phyloP scores from a whole-genome alignment of 2,888 invertebrate species.

The Ennomos erosarius region DNA sequence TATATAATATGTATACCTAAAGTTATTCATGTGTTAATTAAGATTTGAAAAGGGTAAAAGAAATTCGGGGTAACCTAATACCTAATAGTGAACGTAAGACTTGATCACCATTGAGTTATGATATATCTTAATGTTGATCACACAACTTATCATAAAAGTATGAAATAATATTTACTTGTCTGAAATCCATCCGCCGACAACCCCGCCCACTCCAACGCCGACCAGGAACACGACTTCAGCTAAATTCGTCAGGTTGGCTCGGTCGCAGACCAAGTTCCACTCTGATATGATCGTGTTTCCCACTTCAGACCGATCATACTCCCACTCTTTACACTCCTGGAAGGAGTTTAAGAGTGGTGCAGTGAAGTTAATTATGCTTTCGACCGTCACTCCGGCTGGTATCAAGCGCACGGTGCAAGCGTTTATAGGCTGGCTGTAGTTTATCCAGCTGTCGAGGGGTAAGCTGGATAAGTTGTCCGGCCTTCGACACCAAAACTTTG shows the following conservation, averaged over 20 bases:
- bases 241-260: conserved; percentile 87
- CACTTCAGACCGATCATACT: conserved; percentile 82
- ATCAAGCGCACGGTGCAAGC: conserved; percentile 85
- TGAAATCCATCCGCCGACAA: conserved; percentile 91
- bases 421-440: conserved; percentile 87
- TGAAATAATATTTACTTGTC: conserved; percentile 82
- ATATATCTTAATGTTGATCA: too few relatives aligned
- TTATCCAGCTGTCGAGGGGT: conserved; percentile 86
- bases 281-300: conserved; percentile 90
- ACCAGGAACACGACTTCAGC: conserved; percentile 92
- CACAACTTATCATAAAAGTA: too few relatives aligned
- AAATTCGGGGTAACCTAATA: too few relatives aligned
- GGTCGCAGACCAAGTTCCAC: conserved; percentile 91
- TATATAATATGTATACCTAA: neutral
- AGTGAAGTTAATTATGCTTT: conserved; percentile 68
- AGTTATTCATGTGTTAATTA: neutral
- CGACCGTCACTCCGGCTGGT: conserved; percentile 62
- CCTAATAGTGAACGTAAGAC: too few relatives aligned
- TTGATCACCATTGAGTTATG: too few relatives aligned
- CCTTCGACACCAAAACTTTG: conserved; percentile 89
- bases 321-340: conserved; percentile 86
- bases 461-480: conserved; percentile 84
- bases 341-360: conserved; percentile 70
- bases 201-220: conserved; percentile 91
- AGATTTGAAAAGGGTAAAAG: too few relatives aligned